A percentile compares a stretch with the other conserved stretches of the same genome.
phyloP scores from a whole-genome alignment of 2,888 invertebrate species.

The Thera britannica region DNA sequence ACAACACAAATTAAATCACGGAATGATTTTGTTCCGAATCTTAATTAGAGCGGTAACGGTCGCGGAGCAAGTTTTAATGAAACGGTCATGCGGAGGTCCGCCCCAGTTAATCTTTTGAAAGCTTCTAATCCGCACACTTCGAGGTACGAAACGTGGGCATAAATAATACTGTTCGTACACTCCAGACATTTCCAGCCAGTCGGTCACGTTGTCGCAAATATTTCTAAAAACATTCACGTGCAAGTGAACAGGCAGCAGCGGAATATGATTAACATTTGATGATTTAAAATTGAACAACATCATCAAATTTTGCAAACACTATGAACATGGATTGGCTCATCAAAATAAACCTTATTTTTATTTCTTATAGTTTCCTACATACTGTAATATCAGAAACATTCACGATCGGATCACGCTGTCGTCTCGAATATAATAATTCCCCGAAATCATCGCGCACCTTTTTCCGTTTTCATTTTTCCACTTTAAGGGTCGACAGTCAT shows the following conservation, averaged over 20 bases:
- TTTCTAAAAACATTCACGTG: slow-evolving; percentile 6
- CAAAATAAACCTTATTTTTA: too few species aligned
- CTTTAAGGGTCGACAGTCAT: slow-evolving; percentile 40
- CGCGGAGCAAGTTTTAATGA: slow-evolving; percentile 66
- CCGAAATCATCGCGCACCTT: slow-evolving; percentile 37
- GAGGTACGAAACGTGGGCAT: slow-evolving; percentile 50
- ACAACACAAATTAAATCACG: slow-evolving; percentile 53
- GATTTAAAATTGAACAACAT: too few species aligned
- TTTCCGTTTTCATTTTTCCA: slow-evolving; percentile 37
- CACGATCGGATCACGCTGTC: slow-evolving; percentile 25
- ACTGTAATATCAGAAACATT: not conserved
- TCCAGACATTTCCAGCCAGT: slow-evolving; percentile 27
- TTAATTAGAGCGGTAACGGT: slow-evolving; percentile 56
- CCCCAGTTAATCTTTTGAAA: slow-evolving; percentile 72
- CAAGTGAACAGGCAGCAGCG: not conserved
- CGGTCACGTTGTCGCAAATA: slow-evolving; percentile 21
- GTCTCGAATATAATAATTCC: slow-evolving; percentile 34
- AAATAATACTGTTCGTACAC: slow-evolving; percentile 50
- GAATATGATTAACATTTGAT: too few species aligned
- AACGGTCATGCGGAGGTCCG: slow-evolving; percentile 63
- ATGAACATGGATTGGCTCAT: too few species aligned
- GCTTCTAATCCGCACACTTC: slow-evolving; percentile 66
- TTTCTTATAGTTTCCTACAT: too few species aligned
- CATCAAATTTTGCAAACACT: too few species aligned
- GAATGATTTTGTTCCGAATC: slow-evolving; percentile 60